Evolutionary conservation across 2,113 vertebrate genomes (phyloP), one percentile per base, ranked within the genome.

Genomic region (Dicentrarchus labrax): DNA sequence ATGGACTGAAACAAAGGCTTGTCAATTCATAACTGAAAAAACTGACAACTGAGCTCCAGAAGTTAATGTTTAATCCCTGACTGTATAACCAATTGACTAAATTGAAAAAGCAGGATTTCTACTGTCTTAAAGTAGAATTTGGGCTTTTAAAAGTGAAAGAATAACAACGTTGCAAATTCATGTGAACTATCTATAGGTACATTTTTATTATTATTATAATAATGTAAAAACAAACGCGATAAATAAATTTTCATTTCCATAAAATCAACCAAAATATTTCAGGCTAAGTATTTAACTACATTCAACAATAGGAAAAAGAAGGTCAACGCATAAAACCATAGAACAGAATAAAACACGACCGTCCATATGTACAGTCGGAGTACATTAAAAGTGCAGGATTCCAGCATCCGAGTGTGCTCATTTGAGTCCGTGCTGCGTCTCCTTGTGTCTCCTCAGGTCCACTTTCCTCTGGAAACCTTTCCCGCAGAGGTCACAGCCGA

Each of bases 391-490:
- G 83, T 82, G 84, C 84, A 47, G 47, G 56, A 30, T 70, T 62
- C 2, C 64, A 56, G 22, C 56, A 5, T 48, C 10, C 6, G 1
- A 4, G 9, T 39, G n/a, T 1, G 61, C 19, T 97, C 95, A 99
- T 87, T 99, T 98, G 76, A 98, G 94, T 85, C 97, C 97, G 0
- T 99, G 98, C 89, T 99, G 98, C 0, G 97, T 99, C 93, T 99
- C 98, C 85, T 97, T 96, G 91, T 99, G 98, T 81, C 98, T 95
- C 86, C 97, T 92, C 90, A 99, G 95, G 89, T 99, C 98, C 94
- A 98, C 98, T 78, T 99, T 99, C 56, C 98, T 94, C 83, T 99
- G 98, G 93, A 99, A 99, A 45, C 98, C 97, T 92, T 98, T 97
- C 13, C 97, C 96, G 56, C 98, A 99, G 15, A 97, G 92, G 77